Base-by-base conservation (phyloP, 2,113 vertebrate genomes). In the Sorex araneus region DNA sequence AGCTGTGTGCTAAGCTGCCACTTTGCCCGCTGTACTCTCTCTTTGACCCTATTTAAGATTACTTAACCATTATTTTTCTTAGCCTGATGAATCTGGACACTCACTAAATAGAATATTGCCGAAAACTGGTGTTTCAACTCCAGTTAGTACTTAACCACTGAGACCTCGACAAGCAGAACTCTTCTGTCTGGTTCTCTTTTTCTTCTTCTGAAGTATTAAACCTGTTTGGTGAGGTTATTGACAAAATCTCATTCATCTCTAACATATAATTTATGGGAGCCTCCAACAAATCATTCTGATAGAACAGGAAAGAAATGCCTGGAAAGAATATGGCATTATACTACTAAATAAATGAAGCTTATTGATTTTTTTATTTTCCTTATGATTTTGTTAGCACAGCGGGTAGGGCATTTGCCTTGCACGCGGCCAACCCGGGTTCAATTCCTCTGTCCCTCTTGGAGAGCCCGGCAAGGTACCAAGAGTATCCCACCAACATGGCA, bases 121-220 rank as follows among this genome's bases (percentile, higher is more conserved):
- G 71, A 75, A 81, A 82, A 87, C 9, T 54, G 23, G 43, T 45
- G 28, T 45, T 75, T 28, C 27, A 28, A 78, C 40, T 71, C 73
- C 15, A 23, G 21, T 78, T 78, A 64, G 21, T 84, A 93, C 76
- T 36, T 83, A 69, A 84, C 15, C 2, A 69, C 66, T 47, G 13
- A 69, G 40, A 88, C 40, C 70, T 91, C 45, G 63, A 45, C 47
- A 36, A 34, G n/a, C 21, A 81, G 34, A 73, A 12, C 43, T 30
- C 13, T 45, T 78, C 74, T 36, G 21, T 76, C 36, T 93, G 34
- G 54, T 54, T 40, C 18, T 78, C 6, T 7, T 10, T 73, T 78
- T 94, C 77, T 32, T 82, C 60, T 90, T 87, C 36, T 66, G 64
- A 83, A 87, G 70, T 40, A 77, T 70, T 76, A 54, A 78, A 73